Evolutionary conservation across 2,113 vertebrate species (phyloP).

Genomic region (Eretmochelys imbricata): DNA sequence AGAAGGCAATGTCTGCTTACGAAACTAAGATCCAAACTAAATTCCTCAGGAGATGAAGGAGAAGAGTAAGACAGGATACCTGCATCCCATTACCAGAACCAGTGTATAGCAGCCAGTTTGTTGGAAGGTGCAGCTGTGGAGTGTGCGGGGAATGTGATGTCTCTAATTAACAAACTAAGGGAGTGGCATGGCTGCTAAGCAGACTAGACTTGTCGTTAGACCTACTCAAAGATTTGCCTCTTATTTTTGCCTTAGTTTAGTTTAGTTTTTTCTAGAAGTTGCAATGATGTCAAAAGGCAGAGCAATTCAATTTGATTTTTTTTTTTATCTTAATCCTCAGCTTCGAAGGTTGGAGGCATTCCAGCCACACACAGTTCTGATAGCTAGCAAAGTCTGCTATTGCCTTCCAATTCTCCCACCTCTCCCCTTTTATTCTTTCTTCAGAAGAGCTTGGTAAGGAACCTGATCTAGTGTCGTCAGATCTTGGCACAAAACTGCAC

Average conservation of each 20-base stretch:
- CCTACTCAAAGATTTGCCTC: slow-evolving; percentile 9
- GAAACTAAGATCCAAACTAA: background rate
- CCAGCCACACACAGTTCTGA: slow-evolving; percentile 8
- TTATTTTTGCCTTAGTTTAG: slow-evolving; percentile 66
- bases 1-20: background rate
- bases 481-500: background rate
- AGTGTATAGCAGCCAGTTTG: background rate
- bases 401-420: slow-evolving; percentile 1
- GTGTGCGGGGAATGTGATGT: slow-evolving; percentile 46
- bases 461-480: background rate
- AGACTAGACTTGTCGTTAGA: slow-evolving; percentile 36
- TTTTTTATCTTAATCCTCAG: background rate
- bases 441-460: background rate
- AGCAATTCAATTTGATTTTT: slow-evolving; percentile 54
- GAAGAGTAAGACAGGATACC: background rate
- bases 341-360: slow-evolving; percentile 17
- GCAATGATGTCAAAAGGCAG: slow-evolving; percentile 22
- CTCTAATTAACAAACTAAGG: slow-evolving; percentile 74
- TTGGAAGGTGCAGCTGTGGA: background rate
- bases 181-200: slow-evolving; percentile 55
- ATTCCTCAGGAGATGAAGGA: background rate
- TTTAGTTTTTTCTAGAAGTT: slow-evolving; percentile 52
- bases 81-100: background rate
- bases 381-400: background rate
- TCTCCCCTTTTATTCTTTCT: slow-evolving; percentile 24